Evolutionary conservation across 2,113 vertebrate species (phyloP), one percentile per base, ranked within the genome.

Genomic region (Psophia crepitans): DNA sequence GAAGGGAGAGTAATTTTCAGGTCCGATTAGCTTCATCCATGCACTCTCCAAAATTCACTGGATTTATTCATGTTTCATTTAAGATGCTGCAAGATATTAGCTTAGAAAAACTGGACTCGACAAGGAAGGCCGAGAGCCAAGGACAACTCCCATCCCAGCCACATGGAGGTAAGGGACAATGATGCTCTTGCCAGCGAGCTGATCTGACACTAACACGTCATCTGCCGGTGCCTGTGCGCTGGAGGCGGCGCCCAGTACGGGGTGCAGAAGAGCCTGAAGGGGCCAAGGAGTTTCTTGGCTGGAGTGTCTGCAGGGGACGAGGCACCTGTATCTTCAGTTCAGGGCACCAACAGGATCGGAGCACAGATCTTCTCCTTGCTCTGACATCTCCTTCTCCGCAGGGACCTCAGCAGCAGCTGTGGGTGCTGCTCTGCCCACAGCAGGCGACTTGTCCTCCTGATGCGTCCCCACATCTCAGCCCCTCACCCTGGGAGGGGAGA

Each of bases 171-270:
- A 24, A 48, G 66, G 54, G 53, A 65, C 39, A 53, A 28, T 3
- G 15, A 32, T n/a, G n/a, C 65, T 53, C 32, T 68, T 48, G 21
- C 43, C 19, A 30, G 9, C 0, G 1, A 32, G 12, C 14, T 0
- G 3, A n/a, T 41, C 28, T 65, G 60, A 16, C 2, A 24, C 19
- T 23, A 22, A 1, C 1, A 1, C 4, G 0, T 8, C 26, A 24
- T 39, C 24, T 56, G 26, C 39, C 3, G 9, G 58, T 33, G 39
- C 30, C 43, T 33, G n/a, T 30, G 63, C 48, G 51, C 39, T 23
- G 2, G 2, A 77, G 49, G 16, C 30, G 16, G 27, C 41, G 44
- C 46, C n/a, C 14, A 14, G 14, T n/a, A 8, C 2, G 39, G 11
- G 30, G 6, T n/a, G 11, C 32, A 60, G 41, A 53, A 53, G 12